Evolutionary conservation across 2,888 invertebrate genomes (phyloP), one percentile per base, ranked within the genome.

Genomic region (Campoplex nolae): DNA sequence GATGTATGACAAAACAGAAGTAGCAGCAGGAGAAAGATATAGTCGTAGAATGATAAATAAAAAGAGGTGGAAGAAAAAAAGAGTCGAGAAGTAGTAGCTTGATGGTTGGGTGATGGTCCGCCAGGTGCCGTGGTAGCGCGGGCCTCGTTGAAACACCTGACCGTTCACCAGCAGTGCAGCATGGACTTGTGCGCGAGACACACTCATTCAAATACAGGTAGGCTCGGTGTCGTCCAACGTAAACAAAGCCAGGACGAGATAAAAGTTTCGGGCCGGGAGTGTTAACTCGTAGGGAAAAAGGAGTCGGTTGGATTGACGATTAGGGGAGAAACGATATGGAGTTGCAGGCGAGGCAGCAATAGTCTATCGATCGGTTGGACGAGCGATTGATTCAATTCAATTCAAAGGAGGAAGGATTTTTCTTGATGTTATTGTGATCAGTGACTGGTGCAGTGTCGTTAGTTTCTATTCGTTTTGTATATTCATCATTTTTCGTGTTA

Each of bases 121-220:
- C 87, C 83, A 92, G 92, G 90, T 92, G 92, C 88, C 91, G 89
- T 54, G 71, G 58, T 84, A 78, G 90, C 90, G 91, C 90, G 91
- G 91, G 89, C 88, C 89, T 90, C 90, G 91, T 90, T 91, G 90
- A 93, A 93, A 93, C 93, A 93, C 93, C 93, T 93, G 93, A 93
- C 90, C 85, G 89, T 83, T 87, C 82, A 68, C 85, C 90, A 91
- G 90, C 93, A 93, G 93, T 93, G 93, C 91, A 89, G 92, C 92
- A 92, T 93, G 91, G 91, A 89, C 93, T 93, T 90, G 93, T 93
- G 93, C 90, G 92, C 92, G 90, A 92, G 90, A 90, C 90, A 91
- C 90, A 90, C 92, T 92, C 92, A 91, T 91, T 93, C 90, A 88
- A 91, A 92, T 90, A 92, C 90, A 88, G 88, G 89, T 91, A 90